These are phyloP conservation scores for Passer domesticus DNA, from an alignment of 2,113 vertebrate species.

Conservation along the genomic window DNA sequence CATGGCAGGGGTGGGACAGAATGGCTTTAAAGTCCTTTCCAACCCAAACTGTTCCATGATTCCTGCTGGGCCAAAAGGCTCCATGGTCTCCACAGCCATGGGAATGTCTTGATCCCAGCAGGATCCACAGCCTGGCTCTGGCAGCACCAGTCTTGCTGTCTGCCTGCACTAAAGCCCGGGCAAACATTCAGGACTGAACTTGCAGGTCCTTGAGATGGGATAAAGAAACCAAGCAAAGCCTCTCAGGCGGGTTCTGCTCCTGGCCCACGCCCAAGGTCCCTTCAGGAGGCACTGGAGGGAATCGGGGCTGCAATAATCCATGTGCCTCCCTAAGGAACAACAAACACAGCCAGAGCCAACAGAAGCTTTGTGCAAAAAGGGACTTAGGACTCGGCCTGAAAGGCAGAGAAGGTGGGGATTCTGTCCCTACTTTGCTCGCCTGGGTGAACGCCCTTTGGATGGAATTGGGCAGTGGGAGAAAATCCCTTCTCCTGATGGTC, in stretches of 20 bases:
- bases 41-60: neutral
- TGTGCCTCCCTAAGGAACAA: conserved; percentile 2
- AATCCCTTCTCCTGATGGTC: neutral
- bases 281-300: conserved; percentile 37
- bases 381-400: neutral
- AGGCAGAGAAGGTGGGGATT: neutral
- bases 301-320: conserved; percentile 16
- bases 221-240: neutral
- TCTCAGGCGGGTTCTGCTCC: neutral
- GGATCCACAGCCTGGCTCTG: neutral
- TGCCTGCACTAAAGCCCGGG: neutral
- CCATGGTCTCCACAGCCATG: accelerated
- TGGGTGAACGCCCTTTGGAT: neutral
- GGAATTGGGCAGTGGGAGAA: neutral
- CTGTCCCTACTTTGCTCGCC: neutral
- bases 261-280: neutral
- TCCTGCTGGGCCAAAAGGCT: neutral
- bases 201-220: neutral
- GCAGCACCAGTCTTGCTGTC: neutral
- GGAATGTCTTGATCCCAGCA: neutral
- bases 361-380: neutral
- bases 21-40: neutral
- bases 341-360: neutral
- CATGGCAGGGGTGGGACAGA: neutral
- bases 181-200: conserved; percentile 22